phyloP scores from a whole-genome alignment of 2,113 vertebrate species.

The Lethenteron reissneri region DNA sequence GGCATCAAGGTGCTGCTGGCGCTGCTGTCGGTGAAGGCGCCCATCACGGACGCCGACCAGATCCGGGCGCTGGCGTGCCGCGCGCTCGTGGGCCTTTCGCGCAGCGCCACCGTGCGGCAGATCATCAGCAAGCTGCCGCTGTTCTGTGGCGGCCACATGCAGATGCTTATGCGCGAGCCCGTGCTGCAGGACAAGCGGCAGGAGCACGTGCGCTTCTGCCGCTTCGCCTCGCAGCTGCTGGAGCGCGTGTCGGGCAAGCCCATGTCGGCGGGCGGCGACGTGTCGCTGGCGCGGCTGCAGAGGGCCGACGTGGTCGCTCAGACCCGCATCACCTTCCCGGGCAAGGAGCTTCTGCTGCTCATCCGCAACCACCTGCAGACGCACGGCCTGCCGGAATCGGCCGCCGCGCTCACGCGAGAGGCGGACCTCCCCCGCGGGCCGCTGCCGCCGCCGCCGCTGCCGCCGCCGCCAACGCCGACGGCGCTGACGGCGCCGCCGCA shows the following conservation, averaged over 20 bases:
- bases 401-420: conserved; percentile 57
- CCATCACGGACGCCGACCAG: conserved; percentile 90
- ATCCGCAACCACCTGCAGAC: conserved; percentile 87
- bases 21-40: conserved; percentile 78
- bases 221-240: conserved; percentile 75
- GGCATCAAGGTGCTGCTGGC: conserved; percentile 95
- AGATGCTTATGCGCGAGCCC: conserved; percentile 94
- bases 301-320: conserved; percentile 92
- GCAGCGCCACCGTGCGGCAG: conserved; percentile 67
- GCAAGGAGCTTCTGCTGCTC: conserved; percentile 78
- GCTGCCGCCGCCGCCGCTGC: not conserved
- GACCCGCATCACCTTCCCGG: conserved; percentile 73
- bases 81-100: conserved; percentile 70
- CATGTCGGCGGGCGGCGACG: conserved; percentile 65
- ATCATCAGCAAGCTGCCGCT: conserved; percentile 95
- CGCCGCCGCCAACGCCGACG: conserved; percentile 23
- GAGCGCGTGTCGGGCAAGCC: conserved; percentile 88
- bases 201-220: conserved; percentile 90
- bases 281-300: conserved; percentile 75
- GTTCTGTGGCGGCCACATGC: conserved; percentile 93
- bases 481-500: conserved; percentile 22
- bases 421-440: conserved; percentile 70
- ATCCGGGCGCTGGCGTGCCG: conserved; percentile 78
- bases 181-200: conserved; percentile 95
- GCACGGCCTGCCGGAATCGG: conserved; percentile 73